These are phyloP conservation scores for Ophion ventricosus DNA, from an alignment of 2,888 invertebrate genomes.

Conservation along the genomic window DNA sequence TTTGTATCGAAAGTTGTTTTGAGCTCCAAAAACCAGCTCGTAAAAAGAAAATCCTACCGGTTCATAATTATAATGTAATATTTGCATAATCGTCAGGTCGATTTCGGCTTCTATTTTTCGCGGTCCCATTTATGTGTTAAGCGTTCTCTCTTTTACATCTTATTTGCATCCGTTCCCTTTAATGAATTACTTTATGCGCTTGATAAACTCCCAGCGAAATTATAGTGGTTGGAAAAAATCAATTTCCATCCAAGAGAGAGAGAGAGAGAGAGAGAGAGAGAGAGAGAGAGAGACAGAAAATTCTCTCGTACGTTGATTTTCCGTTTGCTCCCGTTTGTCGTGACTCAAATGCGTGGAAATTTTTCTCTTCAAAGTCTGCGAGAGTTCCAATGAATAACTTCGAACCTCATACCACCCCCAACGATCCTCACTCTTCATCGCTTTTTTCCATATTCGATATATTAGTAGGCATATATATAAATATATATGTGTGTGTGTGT, in stretches of 20 bases:
- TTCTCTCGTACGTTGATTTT: neutral
- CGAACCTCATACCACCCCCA: neutral
- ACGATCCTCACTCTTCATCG: neutral
- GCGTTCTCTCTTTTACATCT: neutral
- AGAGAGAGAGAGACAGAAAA: no score
- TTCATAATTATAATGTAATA: no score
- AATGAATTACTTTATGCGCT: conserved; percentile 16
- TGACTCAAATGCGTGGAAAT: conserved; percentile 3
- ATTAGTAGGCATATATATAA: no score
- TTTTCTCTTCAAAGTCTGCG: conserved; percentile 2
- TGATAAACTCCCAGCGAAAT: neutral
- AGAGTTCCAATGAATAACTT: neutral
- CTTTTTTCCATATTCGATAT: neutral
- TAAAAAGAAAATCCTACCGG: no score
- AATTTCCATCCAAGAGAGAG: neutral
- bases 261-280: neutral
- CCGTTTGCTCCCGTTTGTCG: neutral
- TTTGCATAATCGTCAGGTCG: no score
- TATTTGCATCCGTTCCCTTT: no score
- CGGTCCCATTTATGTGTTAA: neutral
- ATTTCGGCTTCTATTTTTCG: neutral
- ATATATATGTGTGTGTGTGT: no score
- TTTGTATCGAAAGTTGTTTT: no score
- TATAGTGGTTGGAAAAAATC: neutral
- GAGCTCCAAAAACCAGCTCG: no score